Conservation (phyloP, 2,888 invertebrate genomes). For the Trachelus tabidus region DNA sequence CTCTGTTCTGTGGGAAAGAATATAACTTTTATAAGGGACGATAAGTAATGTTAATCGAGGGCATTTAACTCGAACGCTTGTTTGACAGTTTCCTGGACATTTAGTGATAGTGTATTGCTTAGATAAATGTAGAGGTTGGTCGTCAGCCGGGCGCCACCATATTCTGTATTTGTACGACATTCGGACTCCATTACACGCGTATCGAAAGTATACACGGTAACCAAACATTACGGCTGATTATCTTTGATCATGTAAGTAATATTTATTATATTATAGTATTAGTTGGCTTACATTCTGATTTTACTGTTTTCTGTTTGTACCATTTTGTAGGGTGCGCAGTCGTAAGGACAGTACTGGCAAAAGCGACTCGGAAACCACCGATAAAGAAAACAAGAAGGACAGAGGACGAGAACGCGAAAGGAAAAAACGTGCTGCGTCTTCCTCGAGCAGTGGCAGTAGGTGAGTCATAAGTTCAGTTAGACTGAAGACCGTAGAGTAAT, state of each 20-base stretch:
- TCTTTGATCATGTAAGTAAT: not conserved
- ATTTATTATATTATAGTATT: not conserved
- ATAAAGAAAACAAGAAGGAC: slow-evolving; percentile 80
- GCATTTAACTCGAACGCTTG: not conserved
- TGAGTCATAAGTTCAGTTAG: slow-evolving; percentile 63
- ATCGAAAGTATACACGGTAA: not conserved
- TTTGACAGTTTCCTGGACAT: not conserved
- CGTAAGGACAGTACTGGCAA: slow-evolving; percentile 70
- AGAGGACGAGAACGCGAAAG: slow-evolving; percentile 71
- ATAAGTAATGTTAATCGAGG: not conserved
- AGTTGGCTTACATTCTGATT: not conserved
- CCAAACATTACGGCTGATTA: not conserved
- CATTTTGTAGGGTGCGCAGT: slow-evolving; percentile 76
- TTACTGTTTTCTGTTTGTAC: not conserved
- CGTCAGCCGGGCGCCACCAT: not conserved
- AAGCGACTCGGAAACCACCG: slow-evolving; percentile 74
- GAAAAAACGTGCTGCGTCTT: slow-evolving; percentile 80
- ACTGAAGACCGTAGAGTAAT: not conserved
- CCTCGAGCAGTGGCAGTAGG: slow-evolving; percentile 85
- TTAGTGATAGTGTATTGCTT: not conserved
- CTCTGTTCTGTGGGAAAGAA: not conserved
- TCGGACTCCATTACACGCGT: not conserved
- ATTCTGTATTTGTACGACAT: not conserved
- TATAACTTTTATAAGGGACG: not conserved
- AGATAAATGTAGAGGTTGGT: not conserved